Evolutionary conservation across 1,140 invertebrate genomes (phyloP), one percentile per base, ranked within the genome.

Genomic region (Drosophila subobscura): DNA sequence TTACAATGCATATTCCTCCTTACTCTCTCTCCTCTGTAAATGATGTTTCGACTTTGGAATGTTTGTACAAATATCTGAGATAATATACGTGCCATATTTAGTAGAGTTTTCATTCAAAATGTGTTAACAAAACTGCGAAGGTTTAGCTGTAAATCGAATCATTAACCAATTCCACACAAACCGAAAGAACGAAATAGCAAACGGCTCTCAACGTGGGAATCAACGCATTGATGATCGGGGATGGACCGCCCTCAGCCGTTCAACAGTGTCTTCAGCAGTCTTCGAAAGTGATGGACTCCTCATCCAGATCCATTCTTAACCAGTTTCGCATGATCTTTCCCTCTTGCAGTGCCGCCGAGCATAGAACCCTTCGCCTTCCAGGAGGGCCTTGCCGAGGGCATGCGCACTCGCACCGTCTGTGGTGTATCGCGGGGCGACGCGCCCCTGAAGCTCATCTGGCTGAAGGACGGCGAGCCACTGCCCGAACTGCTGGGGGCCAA

Each of bases 281-380:
- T 22, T 3, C 49, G 1, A 1, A 20, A 25, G 50, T 25, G 47
- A 10, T 12, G 33, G 33, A 37, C 3, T 12, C 33, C 1, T 37
- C 10, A 37, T 4, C 33, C 10, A 37, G 33, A 37, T 37, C 25
- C 27, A 46, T 92, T 91, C 93, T 92, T 94, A 88, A 86, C 66
- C 49, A 56, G 29, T 83, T 42, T 77, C 63, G 72, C 67, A 68
- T 93, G 57, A 94, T 93, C 94, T 93, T 94, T 92, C 92, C 70
- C 84, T 93, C 92, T 94, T 95, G 92, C 94, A 96, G 95, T 96
- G 94, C 95, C 95, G 92, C 95, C 95, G 93, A 95, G 95, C 93
- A 96, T 96, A 94, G 95, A 96, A 93, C 95, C 95, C 92, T 96
- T 96, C 94, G 94, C 93, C 93, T 96, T 96, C 93, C 95, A 95